Evolutionary conservation across 92 coral and sea anemone species (phyloP).

Genomic region (Phymanthus crucifer): DNA sequence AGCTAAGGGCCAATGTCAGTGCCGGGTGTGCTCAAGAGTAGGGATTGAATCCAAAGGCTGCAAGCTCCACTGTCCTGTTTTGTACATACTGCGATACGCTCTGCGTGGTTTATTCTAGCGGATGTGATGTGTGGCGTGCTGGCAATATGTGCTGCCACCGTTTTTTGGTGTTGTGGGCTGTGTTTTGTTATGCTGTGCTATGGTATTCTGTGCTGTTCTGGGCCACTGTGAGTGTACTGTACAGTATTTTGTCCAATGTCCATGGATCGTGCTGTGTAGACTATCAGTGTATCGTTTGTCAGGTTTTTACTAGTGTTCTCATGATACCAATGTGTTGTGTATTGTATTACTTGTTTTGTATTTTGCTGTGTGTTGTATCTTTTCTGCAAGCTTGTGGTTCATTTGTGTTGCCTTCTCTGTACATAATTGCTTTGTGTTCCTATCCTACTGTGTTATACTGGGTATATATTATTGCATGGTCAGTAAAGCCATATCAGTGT

Average conservation of each 20-base stretch:
- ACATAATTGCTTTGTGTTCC: neutral
- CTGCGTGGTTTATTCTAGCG: neutral
- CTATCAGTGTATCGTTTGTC: neutral
- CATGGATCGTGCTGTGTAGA: neutral
- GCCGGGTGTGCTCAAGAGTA: too few relatives aligned
- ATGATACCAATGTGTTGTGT: neutral
- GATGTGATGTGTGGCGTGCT: neutral
- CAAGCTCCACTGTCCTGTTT: too few relatives aligned
- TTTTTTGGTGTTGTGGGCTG: neutral
- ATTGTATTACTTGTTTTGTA: neutral
- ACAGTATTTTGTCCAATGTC: too few relatives aligned
- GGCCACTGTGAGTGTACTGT: neutral
- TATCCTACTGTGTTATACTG: neutral
- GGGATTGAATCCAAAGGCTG: too few relatives aligned
- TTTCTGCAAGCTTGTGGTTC: neutral
- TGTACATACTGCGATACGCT: too few relatives aligned
- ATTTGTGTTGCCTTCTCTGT: too few relatives aligned
- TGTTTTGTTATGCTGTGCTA: neutral
- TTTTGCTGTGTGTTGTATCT: neutral
- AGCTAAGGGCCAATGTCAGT: too few relatives aligned
- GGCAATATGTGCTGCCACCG: too few relatives aligned
- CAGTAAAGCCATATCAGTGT: too few relatives aligned
- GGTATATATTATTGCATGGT: neutral
- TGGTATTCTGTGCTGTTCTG: neutral
- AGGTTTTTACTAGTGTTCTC: neutral